These are phyloP conservation scores for Capromys pilorides DNA, from an alignment of 2,797 vertebrate species.

Conservation along the genomic window DNA sequence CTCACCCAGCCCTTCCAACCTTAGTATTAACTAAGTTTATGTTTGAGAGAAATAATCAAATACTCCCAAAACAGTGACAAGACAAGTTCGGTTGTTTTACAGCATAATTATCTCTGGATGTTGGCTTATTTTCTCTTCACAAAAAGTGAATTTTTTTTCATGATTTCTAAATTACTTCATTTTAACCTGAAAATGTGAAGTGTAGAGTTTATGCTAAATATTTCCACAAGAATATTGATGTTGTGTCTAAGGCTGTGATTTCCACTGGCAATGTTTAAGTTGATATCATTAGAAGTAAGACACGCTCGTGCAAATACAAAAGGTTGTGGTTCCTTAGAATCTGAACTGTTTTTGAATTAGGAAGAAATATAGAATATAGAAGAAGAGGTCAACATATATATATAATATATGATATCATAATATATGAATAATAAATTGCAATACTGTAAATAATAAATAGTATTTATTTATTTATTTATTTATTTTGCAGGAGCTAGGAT, in stretches of 20 bases:
- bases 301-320: background rate
- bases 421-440: too few species aligned
- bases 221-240: background rate
- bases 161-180: background rate
- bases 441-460: too few species aligned
- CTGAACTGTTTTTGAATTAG: constrained; percentile 9
- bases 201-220: background rate
- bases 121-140: background rate
- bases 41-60: constrained; percentile 5
- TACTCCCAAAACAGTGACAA: background rate
- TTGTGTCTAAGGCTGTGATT: background rate
- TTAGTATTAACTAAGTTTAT: background rate
- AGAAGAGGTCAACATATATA: too few species aligned
- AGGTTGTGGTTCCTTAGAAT: background rate
- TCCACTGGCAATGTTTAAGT: background rate
- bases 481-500: too few species aligned
- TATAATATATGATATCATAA: too few species aligned
- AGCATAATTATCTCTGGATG: background rate
- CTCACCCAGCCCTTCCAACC: background rate
- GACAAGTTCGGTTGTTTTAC: background rate
- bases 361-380: background rate
- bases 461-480: too few species aligned
- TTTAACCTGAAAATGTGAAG: constrained; percentile 2
- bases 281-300: background rate
- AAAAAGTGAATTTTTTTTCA: background rate